Percentiles rank a stretch among this genome's conserved stretches.
phyloP scores from a whole-genome alignment of 2,888 invertebrate genomes.

The Euzetes globulus region DNA sequence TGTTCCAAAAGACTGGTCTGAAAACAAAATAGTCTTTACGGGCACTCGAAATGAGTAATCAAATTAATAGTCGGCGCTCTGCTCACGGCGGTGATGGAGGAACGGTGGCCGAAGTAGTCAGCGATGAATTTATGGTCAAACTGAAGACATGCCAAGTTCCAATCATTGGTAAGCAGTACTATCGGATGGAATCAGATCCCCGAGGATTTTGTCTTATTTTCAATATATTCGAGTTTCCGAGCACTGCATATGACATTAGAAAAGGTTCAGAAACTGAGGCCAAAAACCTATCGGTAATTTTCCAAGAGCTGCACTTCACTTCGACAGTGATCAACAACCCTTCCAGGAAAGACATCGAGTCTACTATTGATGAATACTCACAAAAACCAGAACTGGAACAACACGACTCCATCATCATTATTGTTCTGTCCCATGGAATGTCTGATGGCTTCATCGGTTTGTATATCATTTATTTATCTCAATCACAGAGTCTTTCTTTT shows the following conservation, averaged over 20 bases:
- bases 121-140: background rate
- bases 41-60: too few species aligned
- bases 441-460: constrained; percentile 29
- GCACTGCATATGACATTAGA: constrained; percentile 16
- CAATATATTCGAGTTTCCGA: constrained; percentile 39
- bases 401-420: constrained; percentile 37
- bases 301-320: constrained; percentile 35
- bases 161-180: constrained; percentile 6
- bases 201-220: constrained; percentile 40
- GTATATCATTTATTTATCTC: background rate
- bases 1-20: too few species aligned
- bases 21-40: too few species aligned
- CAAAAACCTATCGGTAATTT: constrained; percentile 27
- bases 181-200: constrained; percentile 37
- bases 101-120: background rate
- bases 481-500: too few species aligned
- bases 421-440: constrained; percentile 42
- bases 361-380: constrained; percentile 28
- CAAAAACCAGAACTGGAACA: constrained; percentile 9
- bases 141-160: background rate
- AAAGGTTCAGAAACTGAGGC: constrained; percentile 39
- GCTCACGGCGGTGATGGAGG: too few species aligned
- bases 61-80: too few species aligned
- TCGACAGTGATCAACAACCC: constrained; percentile 31
- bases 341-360: constrained; percentile 27